phyloP scores from a whole-genome alignment of 2,113 vertebrate genomes.

The Paradoxurus hermaphroditus region DNA sequence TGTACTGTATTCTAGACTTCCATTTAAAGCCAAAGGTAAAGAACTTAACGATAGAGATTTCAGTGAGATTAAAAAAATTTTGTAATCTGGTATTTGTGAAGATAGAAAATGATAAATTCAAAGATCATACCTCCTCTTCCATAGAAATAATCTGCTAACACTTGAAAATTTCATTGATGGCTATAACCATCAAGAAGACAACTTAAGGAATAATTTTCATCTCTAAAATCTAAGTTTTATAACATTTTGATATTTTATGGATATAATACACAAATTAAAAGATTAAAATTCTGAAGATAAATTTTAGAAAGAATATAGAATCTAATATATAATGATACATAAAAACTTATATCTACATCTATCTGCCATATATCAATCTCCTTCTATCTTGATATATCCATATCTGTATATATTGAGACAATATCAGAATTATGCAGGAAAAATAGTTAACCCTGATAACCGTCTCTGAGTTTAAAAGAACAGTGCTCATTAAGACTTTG shows the following conservation, averaged over 20 bases:
- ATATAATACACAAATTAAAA: neutral
- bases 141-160: neutral
- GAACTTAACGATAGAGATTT: neutral
- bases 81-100: neutral
- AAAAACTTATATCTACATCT: neutral
- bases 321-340: neutral
- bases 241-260: neutral
- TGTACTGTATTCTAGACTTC: neutral
- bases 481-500: neutral
- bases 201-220: neutral
- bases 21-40: neutral
- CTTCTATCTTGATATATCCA: neutral
- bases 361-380: neutral
- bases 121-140: neutral
- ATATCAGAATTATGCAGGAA: neutral
- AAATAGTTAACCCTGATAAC: neutral
- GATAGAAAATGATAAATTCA: neutral
- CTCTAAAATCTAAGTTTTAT: neutral
- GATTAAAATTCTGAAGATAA: neutral
- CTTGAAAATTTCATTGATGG: neutral
- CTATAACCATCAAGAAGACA: neutral
- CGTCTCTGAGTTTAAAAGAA: neutral
- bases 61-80: neutral
- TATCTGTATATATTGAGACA: neutral
- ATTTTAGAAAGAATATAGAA: neutral